Evolutionary conservation across 2,888 invertebrate genomes (phyloP), one percentile per base, ranked within the genome.

Genomic region (Eupithecia vulgata): DNA sequence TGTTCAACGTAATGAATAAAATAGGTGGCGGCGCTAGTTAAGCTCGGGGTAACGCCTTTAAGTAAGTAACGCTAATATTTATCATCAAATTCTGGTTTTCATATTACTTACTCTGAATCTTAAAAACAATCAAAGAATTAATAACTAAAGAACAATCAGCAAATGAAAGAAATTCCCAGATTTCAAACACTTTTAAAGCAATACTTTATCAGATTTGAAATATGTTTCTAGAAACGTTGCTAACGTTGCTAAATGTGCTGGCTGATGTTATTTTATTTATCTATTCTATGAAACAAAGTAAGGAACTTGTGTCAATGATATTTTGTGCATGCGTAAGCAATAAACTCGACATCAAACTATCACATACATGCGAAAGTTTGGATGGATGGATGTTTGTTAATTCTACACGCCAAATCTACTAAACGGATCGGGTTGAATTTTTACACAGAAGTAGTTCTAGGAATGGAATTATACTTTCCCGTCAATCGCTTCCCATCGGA

Each of bases 181-280:
- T 64, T 64, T 5, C 62, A 10, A 64, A 64, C 62, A 37, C n/a
- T 64, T 64, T n/a, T 64, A 64, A 35, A 64, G 62, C 62, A 64
- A 64, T 37, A 64, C 5, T 64, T 61, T 64, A 64, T 64, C 62
- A 37, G 62, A 64, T 64, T 64, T 21, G 37, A 64, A 64, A 37
- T n/a, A 6, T 21, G 10, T 64, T 37, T n/a, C 35, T 37, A 35
- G n/a, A 64, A 64, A 10, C 12, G 21, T 64, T 64, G 37, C 37
- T 34, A 62, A 37, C n/a, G 35, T n/a, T n/a, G n/a, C n/a, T n/a
- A n/a, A n/a, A n/a, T n/a, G n/a, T n/a, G n/a, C n/a, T n/a, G n/a
- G n/a, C n/a, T 64, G 62, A 64, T 62, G 1, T 68, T 52, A 52
- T 30, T 17, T 30, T 34, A 34, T 37, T 25, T 57, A 57, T 57